phyloP scores from a whole-genome alignment of 2,797 vertebrate genomes.

The Manis pentadactyla region DNA sequence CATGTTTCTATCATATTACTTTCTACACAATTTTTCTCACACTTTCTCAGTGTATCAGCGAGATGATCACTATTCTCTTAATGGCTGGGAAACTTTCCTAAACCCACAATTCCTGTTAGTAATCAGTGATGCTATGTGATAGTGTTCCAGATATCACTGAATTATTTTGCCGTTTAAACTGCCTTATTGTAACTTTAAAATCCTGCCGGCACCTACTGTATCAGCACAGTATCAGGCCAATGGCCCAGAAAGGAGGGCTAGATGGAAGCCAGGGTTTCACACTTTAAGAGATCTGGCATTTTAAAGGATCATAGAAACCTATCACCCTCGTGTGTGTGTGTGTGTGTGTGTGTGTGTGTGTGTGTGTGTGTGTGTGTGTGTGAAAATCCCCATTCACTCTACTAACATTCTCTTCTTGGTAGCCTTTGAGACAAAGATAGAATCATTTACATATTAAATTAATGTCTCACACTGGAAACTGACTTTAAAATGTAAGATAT shows the following conservation, averaged over 20 bases:
- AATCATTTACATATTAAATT: neutral
- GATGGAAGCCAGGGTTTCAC: neutral
- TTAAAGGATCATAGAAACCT: neutral
- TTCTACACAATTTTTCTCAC: neutral
- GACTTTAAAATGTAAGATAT: slow-evolving; percentile 23
- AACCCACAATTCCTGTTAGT: neutral
- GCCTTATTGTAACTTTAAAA: neutral
- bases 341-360: neutral
- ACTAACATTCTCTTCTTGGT: neutral
- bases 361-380: neutral
- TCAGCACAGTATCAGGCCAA: neutral
- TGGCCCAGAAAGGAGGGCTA: neutral
- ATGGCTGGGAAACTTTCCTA: neutral
- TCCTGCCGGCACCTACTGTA: neutral
- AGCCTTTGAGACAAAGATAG: neutral
- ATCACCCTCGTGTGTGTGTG: neutral
- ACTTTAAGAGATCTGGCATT: neutral
- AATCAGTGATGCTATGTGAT: neutral
- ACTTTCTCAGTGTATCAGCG: neutral
- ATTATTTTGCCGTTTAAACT: neutral
- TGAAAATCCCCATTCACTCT: neutral
- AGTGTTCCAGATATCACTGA: neutral
- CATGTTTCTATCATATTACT: neutral
- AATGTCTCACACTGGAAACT: neutral
- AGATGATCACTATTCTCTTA: neutral